Conservation (phyloP, 1,140 invertebrate genomes). For the Drosophila kikkawai region DNA sequence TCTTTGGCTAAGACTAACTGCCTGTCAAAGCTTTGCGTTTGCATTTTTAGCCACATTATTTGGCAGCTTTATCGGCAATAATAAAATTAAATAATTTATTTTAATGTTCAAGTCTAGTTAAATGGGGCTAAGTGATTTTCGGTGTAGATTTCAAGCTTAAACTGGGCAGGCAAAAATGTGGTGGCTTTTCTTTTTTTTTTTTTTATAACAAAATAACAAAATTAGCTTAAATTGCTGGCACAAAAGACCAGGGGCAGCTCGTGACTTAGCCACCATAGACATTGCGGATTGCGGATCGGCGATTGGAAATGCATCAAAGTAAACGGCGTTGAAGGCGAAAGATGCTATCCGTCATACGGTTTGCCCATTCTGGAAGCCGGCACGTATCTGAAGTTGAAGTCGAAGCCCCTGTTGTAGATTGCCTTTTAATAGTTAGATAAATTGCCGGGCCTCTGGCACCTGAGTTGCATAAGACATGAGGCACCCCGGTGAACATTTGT, state of each 20-base stretch:
- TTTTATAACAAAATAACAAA: slow-evolving; percentile 46
- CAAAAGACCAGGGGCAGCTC: slow-evolving; percentile 61
- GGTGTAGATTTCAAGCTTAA: slow-evolving; percentile 64
- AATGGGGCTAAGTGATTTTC: slow-evolving; percentile 80
- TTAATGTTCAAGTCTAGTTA: slow-evolving; percentile 63
- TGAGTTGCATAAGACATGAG: slow-evolving; percentile 65
- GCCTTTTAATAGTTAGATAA: slow-evolving; percentile 62
- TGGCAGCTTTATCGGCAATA: slow-evolving; percentile 66
- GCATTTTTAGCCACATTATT: slow-evolving; percentile 55
- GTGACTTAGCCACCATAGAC: slow-evolving; percentile 54
- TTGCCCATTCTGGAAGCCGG: slow-evolving; percentile 41
- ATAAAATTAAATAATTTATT: slow-evolving; percentile 83
- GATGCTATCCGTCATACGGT: slow-evolving; percentile 61
- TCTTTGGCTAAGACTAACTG: slow-evolving; percentile 50
- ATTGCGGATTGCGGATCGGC: slow-evolving; percentile 35
- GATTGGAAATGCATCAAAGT: slow-evolving; percentile 60
- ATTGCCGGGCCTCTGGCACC: slow-evolving; percentile 58
- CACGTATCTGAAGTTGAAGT: slow-evolving; percentile 60
- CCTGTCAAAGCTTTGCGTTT: slow-evolving; percentile 53
- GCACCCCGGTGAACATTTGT: slow-evolving; percentile 54
- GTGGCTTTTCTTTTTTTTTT: slow-evolving; percentile 12
- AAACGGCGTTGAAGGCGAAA: slow-evolving; percentile 58
- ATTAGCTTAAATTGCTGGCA: slow-evolving; percentile 58
- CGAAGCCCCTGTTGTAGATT: slow-evolving; percentile 52
- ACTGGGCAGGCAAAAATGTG: slow-evolving; percentile 60